Base-by-base conservation (phyloP, 2,888 invertebrate genomes). In the Prenolepis imparis region DNA sequence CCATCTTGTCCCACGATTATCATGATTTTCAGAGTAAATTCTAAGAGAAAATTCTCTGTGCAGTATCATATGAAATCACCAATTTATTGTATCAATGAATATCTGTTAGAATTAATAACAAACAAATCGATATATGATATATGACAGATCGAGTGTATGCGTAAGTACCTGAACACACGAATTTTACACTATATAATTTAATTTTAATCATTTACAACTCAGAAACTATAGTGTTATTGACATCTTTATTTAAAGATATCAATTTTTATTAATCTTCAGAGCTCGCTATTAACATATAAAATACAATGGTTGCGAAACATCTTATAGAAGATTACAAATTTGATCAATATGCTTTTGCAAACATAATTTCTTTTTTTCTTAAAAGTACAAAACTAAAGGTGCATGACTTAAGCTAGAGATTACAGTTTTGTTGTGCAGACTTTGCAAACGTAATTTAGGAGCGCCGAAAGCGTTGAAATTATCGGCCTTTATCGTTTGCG, bases 401-500 rank as follows among this genome's bases (percentile, higher is more conserved):
- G 28, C 28, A 28, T 28, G 15, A 21, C 12, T 44, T 6, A 15
- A 74, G n/a, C 2, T 57, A 12, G 12, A 44, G 18, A 44, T 57
- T 44, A 24, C n/a, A 18, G 15, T 11, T 32, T 21, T 18, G 36
- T 24, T 12, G 15, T 39, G 21, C 21, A 18, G 57, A 78, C 18
- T 73, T 78, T 36, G 21, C 59, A 73, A 36, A 39, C 55, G 28
- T 68, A 59, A 78, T 44, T 70, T 12, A 70, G 32, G 21, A 8
- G 24, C 44, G 73, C 57, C 48, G 18, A n/a, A 41, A 78, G 32
- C 32, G 57, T 59, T 36, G 59, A 59, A 78, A 44, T 72, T 72
- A 78, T 78, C 57, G 78, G 44, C 15, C 55, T 41, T 78, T 78
- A 72, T 57, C 74, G 44, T 61, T 48, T 18, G 39, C 75, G 67